Evolutionary conservation across 1,140 invertebrate genomes (phyloP).

Genomic region (Drosophila auraria): DNA sequence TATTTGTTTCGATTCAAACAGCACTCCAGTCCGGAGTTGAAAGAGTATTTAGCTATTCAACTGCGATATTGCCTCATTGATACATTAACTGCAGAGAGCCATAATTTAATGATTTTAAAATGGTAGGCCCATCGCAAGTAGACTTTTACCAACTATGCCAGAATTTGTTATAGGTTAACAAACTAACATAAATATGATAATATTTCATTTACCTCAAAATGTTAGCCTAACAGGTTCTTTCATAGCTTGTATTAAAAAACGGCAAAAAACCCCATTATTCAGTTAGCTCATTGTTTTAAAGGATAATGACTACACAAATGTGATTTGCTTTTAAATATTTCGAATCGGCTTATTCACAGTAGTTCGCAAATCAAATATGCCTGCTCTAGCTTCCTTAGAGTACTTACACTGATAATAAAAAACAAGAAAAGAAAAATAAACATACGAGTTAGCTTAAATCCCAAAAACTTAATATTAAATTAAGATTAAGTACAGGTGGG

Average conservation of each 20-base stretch:
- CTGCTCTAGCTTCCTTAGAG: neutral
- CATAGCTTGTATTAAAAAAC: too few species aligned
- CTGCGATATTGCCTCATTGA: neutral
- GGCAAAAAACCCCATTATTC: too few species aligned
- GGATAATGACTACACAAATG: neutral
- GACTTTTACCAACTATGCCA: neutral
- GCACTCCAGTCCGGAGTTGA: too few species aligned
- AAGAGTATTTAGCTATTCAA: neutral
- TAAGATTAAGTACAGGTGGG: too few species aligned
- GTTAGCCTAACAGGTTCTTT: too few species aligned
- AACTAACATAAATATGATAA: too few species aligned
- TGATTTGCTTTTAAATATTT: neutral
- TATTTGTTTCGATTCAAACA: slow-evolving; percentile 7
- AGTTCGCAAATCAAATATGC: neutral
- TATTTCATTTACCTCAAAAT: too few species aligned
- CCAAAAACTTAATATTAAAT: too few species aligned
- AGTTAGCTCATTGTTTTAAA: too few species aligned
- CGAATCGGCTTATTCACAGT: neutral
- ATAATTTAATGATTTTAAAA: neutral
- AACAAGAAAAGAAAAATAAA: too few species aligned
- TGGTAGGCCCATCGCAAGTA: too few species aligned
- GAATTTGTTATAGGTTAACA: neutral
- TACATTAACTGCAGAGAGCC: neutral
- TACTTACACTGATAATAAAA: neutral
- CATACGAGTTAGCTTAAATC: too few species aligned